Percentiles rank a stretch among this genome's conserved stretches.
Conservation (phyloP, 2,113 vertebrate genomes). For the Brachypteracias leptosomus region DNA sequence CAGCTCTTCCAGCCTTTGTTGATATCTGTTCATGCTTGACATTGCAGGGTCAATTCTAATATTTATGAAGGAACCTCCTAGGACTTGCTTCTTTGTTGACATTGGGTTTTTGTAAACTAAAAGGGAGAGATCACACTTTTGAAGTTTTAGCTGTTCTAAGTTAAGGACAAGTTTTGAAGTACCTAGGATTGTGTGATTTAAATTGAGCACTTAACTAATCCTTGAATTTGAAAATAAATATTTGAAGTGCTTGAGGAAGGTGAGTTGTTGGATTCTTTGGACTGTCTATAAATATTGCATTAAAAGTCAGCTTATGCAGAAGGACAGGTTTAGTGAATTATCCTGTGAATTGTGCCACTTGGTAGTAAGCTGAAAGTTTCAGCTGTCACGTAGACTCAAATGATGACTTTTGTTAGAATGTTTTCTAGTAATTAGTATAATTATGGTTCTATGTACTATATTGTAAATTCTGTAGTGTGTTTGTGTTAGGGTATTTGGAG, state of each 20-base stretch:
- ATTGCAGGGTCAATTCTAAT: not conserved
- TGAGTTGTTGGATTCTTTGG: not conserved
- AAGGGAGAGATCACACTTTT: not conserved
- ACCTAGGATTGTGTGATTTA: not conserved
- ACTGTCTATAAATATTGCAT: not conserved
- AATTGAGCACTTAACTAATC: not conserved
- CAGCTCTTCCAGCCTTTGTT: not conserved
- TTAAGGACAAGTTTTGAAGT: not conserved
- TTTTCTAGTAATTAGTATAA: not conserved
- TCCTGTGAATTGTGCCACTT: not conserved
- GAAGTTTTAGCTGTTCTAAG: not conserved
- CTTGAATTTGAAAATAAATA: not conserved
- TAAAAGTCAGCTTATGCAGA: not conserved
- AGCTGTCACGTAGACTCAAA: not conserved
- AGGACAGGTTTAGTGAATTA: not conserved
- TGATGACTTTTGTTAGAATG: not conserved
- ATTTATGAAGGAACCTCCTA: not conserved
- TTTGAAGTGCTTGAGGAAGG: not conserved
- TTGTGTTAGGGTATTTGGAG: not conserved
- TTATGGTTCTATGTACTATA: not conserved
- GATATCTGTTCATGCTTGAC: not conserved
- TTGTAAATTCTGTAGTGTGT: not conserved
- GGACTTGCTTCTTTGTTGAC: not conserved
- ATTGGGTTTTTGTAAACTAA: not conserved
- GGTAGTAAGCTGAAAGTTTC: not conserved